Percentiles rank a stretch among this genome's conserved stretches.
Evolutionary conservation across 2,888 invertebrate genomes (phyloP).

Genomic region (Silvanus unidentatus): DNA sequence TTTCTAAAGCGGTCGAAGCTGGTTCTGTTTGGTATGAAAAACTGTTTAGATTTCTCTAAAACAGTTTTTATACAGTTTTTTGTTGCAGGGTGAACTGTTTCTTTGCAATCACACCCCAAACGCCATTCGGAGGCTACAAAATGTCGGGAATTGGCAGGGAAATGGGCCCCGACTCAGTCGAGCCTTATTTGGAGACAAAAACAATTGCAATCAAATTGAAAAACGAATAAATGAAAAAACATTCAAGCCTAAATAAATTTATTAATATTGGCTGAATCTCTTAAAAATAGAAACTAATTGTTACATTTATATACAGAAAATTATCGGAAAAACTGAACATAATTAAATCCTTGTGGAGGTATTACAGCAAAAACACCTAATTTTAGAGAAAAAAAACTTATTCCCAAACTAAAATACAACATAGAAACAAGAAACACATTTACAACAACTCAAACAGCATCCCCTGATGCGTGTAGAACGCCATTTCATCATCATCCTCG

Average conservation of each 20-base stretch:
- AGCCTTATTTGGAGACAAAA: constrained; percentile 73
- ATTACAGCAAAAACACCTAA: no score
- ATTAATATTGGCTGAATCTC: no score
- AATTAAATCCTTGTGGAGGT: no score
- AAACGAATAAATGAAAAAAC: no score
- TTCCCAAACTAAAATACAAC: no score
- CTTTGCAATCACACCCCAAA: constrained; percentile 63
- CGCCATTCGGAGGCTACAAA: constrained; percentile 86
- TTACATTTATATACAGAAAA: no score
- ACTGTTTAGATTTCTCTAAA: no score
- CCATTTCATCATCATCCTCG: neutral
- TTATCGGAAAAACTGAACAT: no score
- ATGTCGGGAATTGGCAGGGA: constrained; percentile 83
- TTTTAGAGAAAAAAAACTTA: no score
- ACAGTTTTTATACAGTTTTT: no score
- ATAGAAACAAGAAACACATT: neutral
- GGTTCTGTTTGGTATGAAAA: constrained; percentile 87
- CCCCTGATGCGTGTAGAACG: neutral
- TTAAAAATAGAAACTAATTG: no score
- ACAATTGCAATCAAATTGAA: constrained; percentile 59
- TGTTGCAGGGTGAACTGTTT: constrained; percentile 68
- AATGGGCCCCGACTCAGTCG: constrained; percentile 70
- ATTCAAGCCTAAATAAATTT: no score
- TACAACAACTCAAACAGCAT: neutral
- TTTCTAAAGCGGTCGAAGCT: constrained; percentile 68